Base-by-base conservation (phyloP, 1,140 invertebrate species). In the Sycophila sp. region DNA sequence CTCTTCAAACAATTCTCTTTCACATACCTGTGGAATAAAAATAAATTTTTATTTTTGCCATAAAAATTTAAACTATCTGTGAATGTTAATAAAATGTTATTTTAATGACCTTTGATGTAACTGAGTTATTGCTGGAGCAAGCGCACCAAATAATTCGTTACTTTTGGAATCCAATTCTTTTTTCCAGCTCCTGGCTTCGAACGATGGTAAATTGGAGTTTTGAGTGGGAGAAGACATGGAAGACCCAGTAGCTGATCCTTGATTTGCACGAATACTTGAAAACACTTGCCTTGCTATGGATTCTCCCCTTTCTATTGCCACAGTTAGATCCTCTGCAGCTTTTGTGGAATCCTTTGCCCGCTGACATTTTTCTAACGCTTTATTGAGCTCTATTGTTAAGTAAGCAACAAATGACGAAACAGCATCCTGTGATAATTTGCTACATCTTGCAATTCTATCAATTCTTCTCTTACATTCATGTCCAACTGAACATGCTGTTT, bases 401-500 rank as follows among this genome's bases (percentile, higher is more conserved):
- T 91, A 87, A 49, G 87, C 86, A 22, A 87, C 89, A 63, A 94
- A 92, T 60, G 90, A 87, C 38, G 89, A 83, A 1, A 93, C 91
- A 22, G 90, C 89, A 69, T 89, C 86, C 58, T 90, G 89, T 11
- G 92, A 92, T 1, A 94, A 80, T 76, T 89, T 88, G 73, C 91
- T 92, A 65, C 87, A 87, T 32, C 85, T 80, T 1, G 90, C 87
- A 65, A 91, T 87, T 72, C 89, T 90, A 73, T 96, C 94, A 28
- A 97, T 90, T 71, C 92, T 89, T 68, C 95, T 86, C 79, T 92
- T 93, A 73, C 94, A 92, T 47, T 92, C 92, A 85, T 97, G 93
- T 0, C 93, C 94, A 26, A 96, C 93, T 71, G 94, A 95, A 80
- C 94, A 96, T 42, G 93, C 92, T n/a, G 92, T 89, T 85, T 97